Evolutionary conservation across 2,797 vertebrate species (phyloP).

Genomic region (Threskiornis aethiopicus): DNA sequence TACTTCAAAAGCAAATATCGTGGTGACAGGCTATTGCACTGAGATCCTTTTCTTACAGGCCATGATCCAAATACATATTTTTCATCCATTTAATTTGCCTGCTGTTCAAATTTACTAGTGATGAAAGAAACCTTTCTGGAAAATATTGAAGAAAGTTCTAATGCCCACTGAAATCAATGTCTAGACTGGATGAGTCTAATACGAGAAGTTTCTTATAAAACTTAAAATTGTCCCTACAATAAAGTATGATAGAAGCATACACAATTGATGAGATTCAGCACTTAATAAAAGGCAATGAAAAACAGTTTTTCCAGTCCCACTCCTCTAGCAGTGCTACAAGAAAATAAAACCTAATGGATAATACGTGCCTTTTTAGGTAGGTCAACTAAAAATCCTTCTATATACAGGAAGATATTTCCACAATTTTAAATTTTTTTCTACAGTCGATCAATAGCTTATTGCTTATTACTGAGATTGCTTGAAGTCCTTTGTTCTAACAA

Average conservation of each 20-base stretch:
- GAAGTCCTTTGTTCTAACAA: background rate
- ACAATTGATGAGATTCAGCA: background rate
- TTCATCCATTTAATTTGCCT: slow-evolving; percentile 46
- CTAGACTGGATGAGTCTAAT: background rate
- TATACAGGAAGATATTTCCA: background rate
- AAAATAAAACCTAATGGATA: background rate
- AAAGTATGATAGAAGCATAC: background rate
- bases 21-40: slow-evolving; percentile 12
- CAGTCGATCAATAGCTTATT: background rate
- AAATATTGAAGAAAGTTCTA: background rate
- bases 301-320: background rate
- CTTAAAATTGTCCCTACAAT: background rate
- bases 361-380: background rate
- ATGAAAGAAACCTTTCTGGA: slow-evolving; percentile 40
- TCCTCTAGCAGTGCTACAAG: background rate
- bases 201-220: background rate
- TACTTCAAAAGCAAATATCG: slow-evolving; percentile 36
- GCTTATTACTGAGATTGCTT: background rate
- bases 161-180: background rate
- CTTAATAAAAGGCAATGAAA: background rate
- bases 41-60: slow-evolving; percentile 42
- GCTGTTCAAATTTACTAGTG: slow-evolving; percentile 23
- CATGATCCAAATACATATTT: slow-evolving; percentile 47
- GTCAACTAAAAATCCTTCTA: background rate
- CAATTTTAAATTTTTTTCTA: background rate